phyloP scores from a whole-genome alignment of 2,113 vertebrate genomes.

The Struthio camelus region DNA sequence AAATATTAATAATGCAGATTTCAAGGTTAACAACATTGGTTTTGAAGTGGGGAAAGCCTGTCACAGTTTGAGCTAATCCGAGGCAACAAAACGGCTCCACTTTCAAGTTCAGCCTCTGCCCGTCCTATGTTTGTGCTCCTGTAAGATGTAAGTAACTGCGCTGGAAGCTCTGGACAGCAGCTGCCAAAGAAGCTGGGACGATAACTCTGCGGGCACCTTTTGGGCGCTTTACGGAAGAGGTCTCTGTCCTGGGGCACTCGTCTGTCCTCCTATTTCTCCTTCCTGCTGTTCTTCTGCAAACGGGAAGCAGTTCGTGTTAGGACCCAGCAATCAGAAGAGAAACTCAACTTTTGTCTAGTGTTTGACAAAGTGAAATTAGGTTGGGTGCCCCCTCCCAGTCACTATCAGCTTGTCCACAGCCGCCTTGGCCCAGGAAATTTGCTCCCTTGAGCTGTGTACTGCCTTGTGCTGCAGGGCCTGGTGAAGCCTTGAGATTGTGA shows the following conservation, averaged over 20 bases:
- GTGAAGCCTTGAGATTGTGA: not conserved
- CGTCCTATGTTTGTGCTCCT: not conserved
- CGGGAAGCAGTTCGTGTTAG: rapidly evolving
- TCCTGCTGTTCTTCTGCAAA: not conserved
- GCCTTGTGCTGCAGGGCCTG: not conserved
- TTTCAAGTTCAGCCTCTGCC: constrained; percentile 39
- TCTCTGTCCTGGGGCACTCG: not conserved
- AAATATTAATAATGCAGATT: constrained; percentile 65
- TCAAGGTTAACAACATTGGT: constrained; percentile 53
- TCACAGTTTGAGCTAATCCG: constrained; percentile 55
- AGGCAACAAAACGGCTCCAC: constrained; percentile 43
- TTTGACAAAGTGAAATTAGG: not conserved
- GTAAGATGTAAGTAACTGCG: not conserved
- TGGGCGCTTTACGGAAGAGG: not conserved
- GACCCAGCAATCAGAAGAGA: not conserved
- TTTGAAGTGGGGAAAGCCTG: constrained; percentile 44
- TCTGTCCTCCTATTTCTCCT: not conserved
- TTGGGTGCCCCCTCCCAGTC: not conserved
- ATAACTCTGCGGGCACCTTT: not conserved
- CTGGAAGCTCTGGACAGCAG: not conserved
- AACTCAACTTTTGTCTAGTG: not conserved
- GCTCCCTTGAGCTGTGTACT: not conserved
- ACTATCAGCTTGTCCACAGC: not conserved
- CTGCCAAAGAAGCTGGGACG: not conserved
- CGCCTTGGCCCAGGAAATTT: not conserved